These are phyloP conservation scores for Carollia perspicillata DNA, from an alignment of 2,113 vertebrate genomes.

Conservation along the genomic window DNA sequence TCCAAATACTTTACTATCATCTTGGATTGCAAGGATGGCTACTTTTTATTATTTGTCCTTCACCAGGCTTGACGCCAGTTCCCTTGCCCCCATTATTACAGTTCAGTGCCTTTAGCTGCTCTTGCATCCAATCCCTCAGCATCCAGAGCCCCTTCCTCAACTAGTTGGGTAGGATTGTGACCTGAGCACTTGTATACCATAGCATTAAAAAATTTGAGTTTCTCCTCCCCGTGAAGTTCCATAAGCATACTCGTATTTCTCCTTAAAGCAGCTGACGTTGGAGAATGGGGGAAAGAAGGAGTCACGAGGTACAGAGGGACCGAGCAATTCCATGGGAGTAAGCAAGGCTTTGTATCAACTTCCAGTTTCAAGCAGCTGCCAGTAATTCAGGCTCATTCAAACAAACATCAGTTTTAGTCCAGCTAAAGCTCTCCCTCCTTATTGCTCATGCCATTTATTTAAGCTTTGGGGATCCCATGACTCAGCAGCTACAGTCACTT, in stretches of 20 bases:
- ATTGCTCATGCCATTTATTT: background rate
- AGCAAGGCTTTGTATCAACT: background rate
- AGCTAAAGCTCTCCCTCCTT: background rate
- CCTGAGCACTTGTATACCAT: background rate
- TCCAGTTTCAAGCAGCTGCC: background rate
- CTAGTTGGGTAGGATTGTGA: background rate
- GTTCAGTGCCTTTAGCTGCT: background rate
- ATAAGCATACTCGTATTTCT: background rate
- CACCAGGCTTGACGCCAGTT: background rate
- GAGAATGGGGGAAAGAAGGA: too few species aligned
- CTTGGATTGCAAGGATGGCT: background rate
- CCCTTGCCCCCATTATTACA: background rate
- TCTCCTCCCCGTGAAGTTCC: background rate
- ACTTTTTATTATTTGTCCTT: background rate
- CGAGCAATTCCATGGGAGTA: background rate
- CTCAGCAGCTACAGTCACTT: background rate
- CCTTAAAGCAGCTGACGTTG: background rate
- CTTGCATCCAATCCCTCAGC: background rate
- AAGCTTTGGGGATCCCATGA: background rate
- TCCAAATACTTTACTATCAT: background rate
- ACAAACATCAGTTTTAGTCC: background rate
- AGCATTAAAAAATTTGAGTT: background rate
- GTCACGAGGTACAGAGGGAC: background rate
- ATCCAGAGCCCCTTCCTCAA: background rate
- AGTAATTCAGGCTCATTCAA: background rate